Base-by-base conservation (phyloP, 2,113 vertebrate species). In the Tenebrosternarchus preto region DNA sequence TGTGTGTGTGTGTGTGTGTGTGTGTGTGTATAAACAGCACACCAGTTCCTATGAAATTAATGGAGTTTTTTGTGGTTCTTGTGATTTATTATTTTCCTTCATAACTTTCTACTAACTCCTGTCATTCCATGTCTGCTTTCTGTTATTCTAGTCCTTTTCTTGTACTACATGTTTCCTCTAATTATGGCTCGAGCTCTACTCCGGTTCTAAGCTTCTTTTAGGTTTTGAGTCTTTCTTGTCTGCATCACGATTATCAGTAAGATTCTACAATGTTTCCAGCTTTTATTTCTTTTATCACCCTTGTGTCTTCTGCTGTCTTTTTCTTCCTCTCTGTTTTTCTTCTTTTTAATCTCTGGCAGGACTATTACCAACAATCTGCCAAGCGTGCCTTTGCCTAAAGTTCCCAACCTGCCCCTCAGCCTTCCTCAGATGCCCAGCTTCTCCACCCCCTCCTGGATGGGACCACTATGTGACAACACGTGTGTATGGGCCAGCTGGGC, bases 381-480 rank as follows among this genome's bases (percentile, higher is more conserved):
- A 81, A 96, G 94, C 90, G 94, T 98, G 93, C 95, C 96, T 92
- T 96, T 99, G 91, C 96, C 95, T 93, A 98, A 97, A 95, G 95
- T 98, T 89, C 94, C 97, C 92, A 95, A 93, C 92, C 94, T 98
- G 91, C 94, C 96, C 90, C 92, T 99, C 93, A 96, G 95, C 82
- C 94, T 98, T 92, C 97, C 95, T 80, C 95, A 96, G 94, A 96
- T 99, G 90, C 97, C 97, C 94, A 96, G 89, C 91, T 94, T 99
- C 94, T 95, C 96, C 67, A 91, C 95, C 76, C 95, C 96, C 83
- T 93, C 96, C 84, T 98, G 97, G 97, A 98, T 98, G 95, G 92
- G 95, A 89, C 94, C 96, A 83, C 91, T 97, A 91, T 96, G 93
- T 93, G 96, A 98, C 73, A 97, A 93, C 96, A 97, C 94, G 95